phyloP scores from a whole-genome alignment of 2,888 invertebrate genomes.

The Tetanocera ferruginea region DNA sequence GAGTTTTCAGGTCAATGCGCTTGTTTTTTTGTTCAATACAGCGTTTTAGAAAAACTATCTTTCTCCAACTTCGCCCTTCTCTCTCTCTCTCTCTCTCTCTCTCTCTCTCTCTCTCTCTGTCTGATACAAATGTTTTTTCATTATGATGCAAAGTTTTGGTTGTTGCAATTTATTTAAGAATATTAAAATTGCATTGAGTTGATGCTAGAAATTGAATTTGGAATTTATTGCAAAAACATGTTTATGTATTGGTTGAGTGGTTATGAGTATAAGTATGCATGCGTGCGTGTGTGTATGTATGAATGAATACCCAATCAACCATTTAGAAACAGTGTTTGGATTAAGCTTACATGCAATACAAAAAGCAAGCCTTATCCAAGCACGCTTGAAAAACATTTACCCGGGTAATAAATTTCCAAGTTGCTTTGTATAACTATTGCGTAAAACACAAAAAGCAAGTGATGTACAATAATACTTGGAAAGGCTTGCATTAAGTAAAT shows the following conservation, averaged over 20 bases:
- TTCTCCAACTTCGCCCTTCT: background rate
- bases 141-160: background rate
- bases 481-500: too few relatives aligned
- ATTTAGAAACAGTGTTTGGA: too few relatives aligned
- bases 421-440: too few relatives aligned
- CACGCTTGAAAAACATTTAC: too few relatives aligned
- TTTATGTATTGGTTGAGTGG: background rate
- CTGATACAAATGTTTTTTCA: slow-evolving; percentile 4
- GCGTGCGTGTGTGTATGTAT: background rate
- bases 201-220: background rate
- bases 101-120: background rate
- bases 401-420: too few relatives aligned
- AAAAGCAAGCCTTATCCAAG: too few relatives aligned
- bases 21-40: background rate
- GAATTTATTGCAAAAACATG: slow-evolving; percentile 21
- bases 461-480: too few relatives aligned
- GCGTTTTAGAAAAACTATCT: background rate
- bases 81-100: background rate
- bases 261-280: background rate
- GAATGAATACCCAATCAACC: too few relatives aligned
- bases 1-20: slow-evolving; percentile 24
- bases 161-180: slow-evolving; percentile 36
- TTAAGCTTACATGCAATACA: too few relatives aligned
- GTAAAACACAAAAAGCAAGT: too few relatives aligned
- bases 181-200: slow-evolving; percentile 29